Conservation (phyloP, 2,888 invertebrate species). For the Cloeon dipterum region DNA sequence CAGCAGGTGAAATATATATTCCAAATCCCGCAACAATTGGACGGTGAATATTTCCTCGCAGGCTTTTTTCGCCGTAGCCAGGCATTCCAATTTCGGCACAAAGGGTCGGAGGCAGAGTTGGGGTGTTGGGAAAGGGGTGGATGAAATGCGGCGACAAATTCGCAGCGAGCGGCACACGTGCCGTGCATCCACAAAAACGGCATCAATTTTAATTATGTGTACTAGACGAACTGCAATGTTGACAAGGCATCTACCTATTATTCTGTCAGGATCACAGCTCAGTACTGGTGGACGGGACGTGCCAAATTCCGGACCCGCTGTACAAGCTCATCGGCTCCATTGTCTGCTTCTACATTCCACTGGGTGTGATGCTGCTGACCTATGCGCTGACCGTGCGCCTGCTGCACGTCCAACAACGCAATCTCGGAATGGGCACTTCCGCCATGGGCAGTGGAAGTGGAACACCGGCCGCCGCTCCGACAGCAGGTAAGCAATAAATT, state of each 20-base stretch:
- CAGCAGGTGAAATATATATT: not conserved
- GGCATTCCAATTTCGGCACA: too few species aligned
- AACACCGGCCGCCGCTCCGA: constrained; percentile 10
- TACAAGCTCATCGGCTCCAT: constrained; percentile 86
- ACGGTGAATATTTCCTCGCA: too few species aligned
- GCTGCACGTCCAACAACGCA: constrained; percentile 61
- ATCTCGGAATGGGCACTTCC: constrained; percentile 24
- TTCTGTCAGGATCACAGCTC: constrained; percentile 51
- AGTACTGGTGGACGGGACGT: constrained; percentile 58
- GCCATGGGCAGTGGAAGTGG: constrained; percentile 30
- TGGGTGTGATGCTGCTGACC: constrained; percentile 86
- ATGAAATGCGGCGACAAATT: too few species aligned
- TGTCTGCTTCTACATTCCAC: constrained; percentile 87
- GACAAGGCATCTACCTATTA: not conserved
- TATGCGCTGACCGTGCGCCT: constrained; percentile 78
- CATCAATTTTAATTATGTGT: too few species aligned
- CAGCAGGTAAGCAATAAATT: constrained; percentile 14
- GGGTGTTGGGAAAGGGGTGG: too few species aligned
- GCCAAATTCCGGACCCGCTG: constrained; percentile 69
- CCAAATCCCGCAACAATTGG: too few species aligned
- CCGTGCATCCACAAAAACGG: too few species aligned
- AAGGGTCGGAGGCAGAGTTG: too few species aligned
- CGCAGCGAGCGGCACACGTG: too few species aligned
- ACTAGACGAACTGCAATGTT: too few species aligned
- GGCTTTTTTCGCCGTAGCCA: too few species aligned